Conservation (phyloP, 35 echinoderm and acorn worm genomes). For the Hemicentrotus pulcherrimus region DNA sequence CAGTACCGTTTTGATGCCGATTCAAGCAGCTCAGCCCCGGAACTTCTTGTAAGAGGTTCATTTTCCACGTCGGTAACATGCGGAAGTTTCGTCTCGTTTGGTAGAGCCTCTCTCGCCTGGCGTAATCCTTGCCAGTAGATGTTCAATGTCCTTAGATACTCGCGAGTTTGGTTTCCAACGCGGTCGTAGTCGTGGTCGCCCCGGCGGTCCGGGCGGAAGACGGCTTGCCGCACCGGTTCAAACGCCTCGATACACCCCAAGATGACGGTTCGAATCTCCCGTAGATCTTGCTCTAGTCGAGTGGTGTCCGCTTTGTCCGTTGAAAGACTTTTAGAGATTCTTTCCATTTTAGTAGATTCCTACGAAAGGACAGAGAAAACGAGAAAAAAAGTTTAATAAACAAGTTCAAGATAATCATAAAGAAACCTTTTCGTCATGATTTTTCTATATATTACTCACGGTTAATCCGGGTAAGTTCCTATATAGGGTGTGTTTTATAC, state of each 20-base stretch:
- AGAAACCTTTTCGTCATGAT: too few species aligned
- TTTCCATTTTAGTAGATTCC: neutral
- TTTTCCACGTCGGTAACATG: neutral
- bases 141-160: neutral
- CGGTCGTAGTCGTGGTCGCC: neutral
- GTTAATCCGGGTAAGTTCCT: too few species aligned
- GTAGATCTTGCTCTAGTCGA: neutral
- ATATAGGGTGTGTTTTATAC: too few species aligned
- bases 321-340: neutral
- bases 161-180: neutral
- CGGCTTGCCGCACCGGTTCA: neutral
- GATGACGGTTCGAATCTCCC: neutral
- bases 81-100: neutral
- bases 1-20: neutral
- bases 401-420: too few species aligned
- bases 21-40: neutral
- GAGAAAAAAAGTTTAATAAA: too few species aligned
- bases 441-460: too few species aligned
- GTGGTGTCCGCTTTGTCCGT: neutral
- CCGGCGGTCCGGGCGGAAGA: conserved; percentile 18
- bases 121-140: neutral
- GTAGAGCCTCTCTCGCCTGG: neutral
- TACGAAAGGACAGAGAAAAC: neutral
- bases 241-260: neutral
- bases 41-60: neutral